Evolutionary conservation across 1,140 invertebrate genomes (phyloP), one percentile per base, ranked within the genome.

Genomic region (Scylla paramamosain): DNA sequence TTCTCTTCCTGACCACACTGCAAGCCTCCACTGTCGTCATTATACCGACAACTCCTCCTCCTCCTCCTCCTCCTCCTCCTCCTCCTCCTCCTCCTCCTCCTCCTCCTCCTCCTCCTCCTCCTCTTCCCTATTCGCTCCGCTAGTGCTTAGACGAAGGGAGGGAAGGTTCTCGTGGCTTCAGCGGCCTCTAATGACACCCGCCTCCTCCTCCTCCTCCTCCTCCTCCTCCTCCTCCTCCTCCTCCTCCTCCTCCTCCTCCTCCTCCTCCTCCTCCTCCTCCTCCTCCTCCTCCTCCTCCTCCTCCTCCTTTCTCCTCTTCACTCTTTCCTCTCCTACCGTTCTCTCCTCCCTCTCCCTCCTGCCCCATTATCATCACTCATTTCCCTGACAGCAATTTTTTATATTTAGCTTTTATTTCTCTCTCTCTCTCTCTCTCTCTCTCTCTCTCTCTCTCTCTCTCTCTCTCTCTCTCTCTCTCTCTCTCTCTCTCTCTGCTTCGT

Each of bases 361-460:
- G 16, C 39, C 8, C 87, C 86, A 32, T 90, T 90, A 29, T 67
- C 86, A 59, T 67, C 12, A 45, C n/a, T 89, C 84, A 48, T 45
- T 52, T 46, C 52, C 31, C n/a, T 84, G 29, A 32, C 48, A 48
- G 20, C 89, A 14, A 25, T 91, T 91, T 91, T 67, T 91, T 48
- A 46, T 28, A 52, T 91, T 59, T 59, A 59, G 52, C 16, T 59
- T 59, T 59, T 20, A 20, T 59, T 20, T 25, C 52, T 91, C 89
- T 28, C 46, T n/a, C 39, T 52, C 48, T 52, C 89, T 52, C n/a
- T n/a, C 29, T 91, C 89, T 46, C 48, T 59, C 16, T 48, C 20
- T 91, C 45, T 52, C 48, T 59, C 52, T 59, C 52, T 59, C 52
- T 59, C 52, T 59, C 52, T 59, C 52, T 59, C 52, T 59, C 52